A percentile compares a stretch with the other conserved stretches of the same genome.
Evolutionary conservation across 2,797 vertebrate genomes (phyloP).

Genomic region (Prionace glauca): DNA sequence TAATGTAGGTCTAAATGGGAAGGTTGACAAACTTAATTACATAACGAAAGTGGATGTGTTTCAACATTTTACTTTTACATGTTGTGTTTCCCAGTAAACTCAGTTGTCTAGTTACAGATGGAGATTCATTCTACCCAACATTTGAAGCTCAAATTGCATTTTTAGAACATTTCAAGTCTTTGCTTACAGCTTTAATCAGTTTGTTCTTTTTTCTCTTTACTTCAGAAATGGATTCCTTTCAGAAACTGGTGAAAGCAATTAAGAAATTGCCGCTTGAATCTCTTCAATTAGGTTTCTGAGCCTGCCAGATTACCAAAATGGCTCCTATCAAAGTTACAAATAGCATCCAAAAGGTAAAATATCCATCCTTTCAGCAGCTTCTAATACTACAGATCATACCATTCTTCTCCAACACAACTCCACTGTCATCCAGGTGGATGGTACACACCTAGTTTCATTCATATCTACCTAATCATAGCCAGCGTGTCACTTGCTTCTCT

Average conservation of each 20-base stretch:
- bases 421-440: background rate
- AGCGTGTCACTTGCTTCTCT: background rate
- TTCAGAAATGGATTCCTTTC: background rate
- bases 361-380: background rate
- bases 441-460: background rate
- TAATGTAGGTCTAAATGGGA: background rate
- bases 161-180: background rate
- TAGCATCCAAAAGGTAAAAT: background rate
- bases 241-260: background rate
- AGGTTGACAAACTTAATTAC: background rate
- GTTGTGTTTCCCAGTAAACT: background rate
- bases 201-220: background rate
- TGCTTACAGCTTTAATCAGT: background rate
- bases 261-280: background rate
- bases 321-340: background rate
- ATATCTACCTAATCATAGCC: background rate
- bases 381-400: no score
- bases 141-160: background rate
- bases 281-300: background rate
- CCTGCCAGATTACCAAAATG: background rate
- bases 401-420: background rate
- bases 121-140: background rate
- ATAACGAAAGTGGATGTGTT: background rate
- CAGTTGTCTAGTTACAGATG: background rate
- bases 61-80: background rate